A percentile compares a stretch with the other conserved stretches of the same genome.
Evolutionary conservation across 2,888 invertebrate species (phyloP).

Genomic region (Nemapogon koenigi): DNA sequence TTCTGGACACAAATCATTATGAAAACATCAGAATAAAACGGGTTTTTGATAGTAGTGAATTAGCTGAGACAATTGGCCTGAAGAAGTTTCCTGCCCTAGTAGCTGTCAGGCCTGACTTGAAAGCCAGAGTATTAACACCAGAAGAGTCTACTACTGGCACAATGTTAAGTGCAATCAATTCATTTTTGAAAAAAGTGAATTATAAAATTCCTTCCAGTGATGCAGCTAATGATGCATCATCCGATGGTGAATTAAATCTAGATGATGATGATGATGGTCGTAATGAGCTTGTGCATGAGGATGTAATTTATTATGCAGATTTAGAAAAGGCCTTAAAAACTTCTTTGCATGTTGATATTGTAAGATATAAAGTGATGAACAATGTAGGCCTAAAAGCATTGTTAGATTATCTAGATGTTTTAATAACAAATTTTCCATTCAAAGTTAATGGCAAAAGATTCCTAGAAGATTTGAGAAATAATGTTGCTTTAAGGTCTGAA

Average conservation of each 20-base stretch:
- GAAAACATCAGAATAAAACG: slow-evolving; percentile 64
- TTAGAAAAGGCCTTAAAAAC: slow-evolving; percentile 86
- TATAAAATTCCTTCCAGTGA: slow-evolving; percentile 41
- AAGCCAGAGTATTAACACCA: slow-evolving; percentile 39
- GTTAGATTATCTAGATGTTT: slow-evolving; percentile 72
- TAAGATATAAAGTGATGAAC: slow-evolving; percentile 70
- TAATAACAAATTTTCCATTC: slow-evolving; percentile 83
- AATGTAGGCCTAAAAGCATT: slow-evolving; percentile 78
- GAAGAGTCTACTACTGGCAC: slow-evolving; percentile 43
- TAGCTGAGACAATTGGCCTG: slow-evolving; percentile 51
- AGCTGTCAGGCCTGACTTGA: slow-evolving; percentile 43
- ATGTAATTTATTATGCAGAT: slow-evolving; percentile 83
- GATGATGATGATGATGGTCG: slow-evolving; percentile 22
- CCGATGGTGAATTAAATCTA: no score
- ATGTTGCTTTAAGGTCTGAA: slow-evolving; percentile 46
- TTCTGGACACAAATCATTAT: slow-evolving; percentile 69
- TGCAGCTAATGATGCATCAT: slow-evolving; percentile 16
- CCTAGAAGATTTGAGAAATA: slow-evolving; percentile 66
- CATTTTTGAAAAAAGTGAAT: slow-evolving; percentile 53
- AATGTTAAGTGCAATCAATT: slow-evolving; percentile 54
- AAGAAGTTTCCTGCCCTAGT: slow-evolving; percentile 62
- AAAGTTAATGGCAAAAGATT: slow-evolving; percentile 70
- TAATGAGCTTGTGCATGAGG: slow-evolving; percentile 29
- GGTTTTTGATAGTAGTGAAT: slow-evolving; percentile 60
- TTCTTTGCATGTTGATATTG: slow-evolving; percentile 84